These are phyloP conservation scores for Saccostrea cuccullata DNA, from an alignment of 1,140 invertebrate genomes.

Conservation along the genomic window DNA sequence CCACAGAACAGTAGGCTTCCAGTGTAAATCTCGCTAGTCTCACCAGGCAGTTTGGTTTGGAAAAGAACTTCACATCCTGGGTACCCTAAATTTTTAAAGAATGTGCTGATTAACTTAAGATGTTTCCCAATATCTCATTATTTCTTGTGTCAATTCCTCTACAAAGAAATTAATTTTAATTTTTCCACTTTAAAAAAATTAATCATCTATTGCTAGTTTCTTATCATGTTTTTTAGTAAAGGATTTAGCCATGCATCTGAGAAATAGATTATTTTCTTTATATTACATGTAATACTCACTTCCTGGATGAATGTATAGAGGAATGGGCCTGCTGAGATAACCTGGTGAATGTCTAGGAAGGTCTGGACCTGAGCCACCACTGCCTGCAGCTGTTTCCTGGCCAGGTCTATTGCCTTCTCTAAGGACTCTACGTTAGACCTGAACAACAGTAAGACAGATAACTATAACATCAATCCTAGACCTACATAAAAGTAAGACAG, in stretches of 20 bases:
- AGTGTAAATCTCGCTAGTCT: conserved; percentile 90
- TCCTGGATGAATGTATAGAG: conserved; percentile 91
- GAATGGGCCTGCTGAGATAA: conserved; percentile 92
- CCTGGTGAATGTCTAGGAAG: conserved; percentile 88
- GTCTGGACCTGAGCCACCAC: conserved; percentile 90
- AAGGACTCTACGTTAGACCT: conserved; percentile 79
- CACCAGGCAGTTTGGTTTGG: conserved; percentile 86
- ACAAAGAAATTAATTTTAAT: no score
- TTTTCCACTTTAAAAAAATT: no score
- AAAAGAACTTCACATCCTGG: conserved; percentile 85
- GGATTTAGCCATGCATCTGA: no score
- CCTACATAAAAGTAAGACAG: no score
- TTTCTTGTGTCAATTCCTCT: no score
- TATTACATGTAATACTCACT: conserved; percentile 73
- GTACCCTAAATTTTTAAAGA: conserved; percentile 76
- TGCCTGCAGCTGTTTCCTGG: conserved; percentile 86
- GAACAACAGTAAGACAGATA: conserved; percentile 22
- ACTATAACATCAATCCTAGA: no score
- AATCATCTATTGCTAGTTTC: no score
- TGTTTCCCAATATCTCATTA: no score
- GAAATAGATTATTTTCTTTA: no score
- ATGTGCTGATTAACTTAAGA: background rate
- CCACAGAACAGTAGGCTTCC: conserved; percentile 82
- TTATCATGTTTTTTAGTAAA: no score
- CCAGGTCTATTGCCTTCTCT: conserved; percentile 86